Evolutionary conservation across 2,888 invertebrate species (phyloP).

Genomic region (Nomada hirtipes): DNA sequence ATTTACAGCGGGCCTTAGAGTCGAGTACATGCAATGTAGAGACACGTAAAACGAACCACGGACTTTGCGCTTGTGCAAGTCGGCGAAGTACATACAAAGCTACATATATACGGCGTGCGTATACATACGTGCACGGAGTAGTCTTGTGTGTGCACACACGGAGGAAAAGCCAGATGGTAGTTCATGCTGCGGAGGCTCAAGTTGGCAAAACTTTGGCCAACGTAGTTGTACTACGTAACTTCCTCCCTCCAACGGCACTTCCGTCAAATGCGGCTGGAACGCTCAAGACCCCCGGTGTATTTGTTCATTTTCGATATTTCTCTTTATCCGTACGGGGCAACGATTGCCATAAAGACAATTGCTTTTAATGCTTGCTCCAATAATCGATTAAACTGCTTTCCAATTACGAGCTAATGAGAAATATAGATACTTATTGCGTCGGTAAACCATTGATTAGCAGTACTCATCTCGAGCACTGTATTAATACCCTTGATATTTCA

Average conservation of each 20-base stretch:
- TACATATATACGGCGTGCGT: conserved; percentile 8
- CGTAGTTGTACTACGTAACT: conserved; percentile 48
- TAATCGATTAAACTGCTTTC: conserved; percentile 12
- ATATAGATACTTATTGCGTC: not conserved
- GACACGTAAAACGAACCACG: conserved; percentile 31
- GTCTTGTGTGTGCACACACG: conserved; percentile 26
- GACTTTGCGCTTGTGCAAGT: conserved; percentile 24
- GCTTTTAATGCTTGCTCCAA: conserved; percentile 7
- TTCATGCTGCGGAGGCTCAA: conserved; percentile 48
- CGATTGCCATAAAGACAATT: conserved; percentile 9
- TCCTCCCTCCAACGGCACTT: conserved; percentile 28
- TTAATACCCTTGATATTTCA: not conserved
- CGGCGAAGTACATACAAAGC: not conserved
- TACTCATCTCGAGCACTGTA: not conserved
- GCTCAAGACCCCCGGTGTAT: conserved; percentile 25
- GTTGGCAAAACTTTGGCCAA: conserved; percentile 67
- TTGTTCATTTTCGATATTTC: conserved; percentile 33
- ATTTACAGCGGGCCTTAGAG: conserved; percentile 8
- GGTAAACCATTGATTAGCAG: conserved; percentile 9
- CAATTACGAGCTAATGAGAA: conserved; percentile 10
- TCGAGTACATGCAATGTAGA: conserved; percentile 17
- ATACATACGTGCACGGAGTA: conserved; percentile 1
- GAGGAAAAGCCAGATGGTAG: conserved; percentile 38
- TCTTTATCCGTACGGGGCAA: conserved; percentile 20
- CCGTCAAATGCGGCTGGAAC: conserved; percentile 25